Evolutionary conservation across 2,797 vertebrate genomes (phyloP), one percentile per base, ranked within the genome.

Genomic region (Myotis pilosus): DNA sequence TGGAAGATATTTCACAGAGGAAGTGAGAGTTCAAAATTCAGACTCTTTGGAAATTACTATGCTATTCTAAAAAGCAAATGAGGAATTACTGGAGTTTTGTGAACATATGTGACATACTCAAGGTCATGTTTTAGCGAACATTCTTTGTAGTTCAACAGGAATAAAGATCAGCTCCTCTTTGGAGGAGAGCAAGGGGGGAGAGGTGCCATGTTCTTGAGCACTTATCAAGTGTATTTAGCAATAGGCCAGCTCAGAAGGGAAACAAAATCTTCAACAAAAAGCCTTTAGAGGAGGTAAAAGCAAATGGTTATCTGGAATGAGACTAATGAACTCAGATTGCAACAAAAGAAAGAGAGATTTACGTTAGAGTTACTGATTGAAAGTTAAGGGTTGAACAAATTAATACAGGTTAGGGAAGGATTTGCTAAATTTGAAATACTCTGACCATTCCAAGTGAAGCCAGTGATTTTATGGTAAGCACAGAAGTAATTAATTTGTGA

Each of bases 211-310:
- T 96, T 94, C 85, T 89, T 75, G 44, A 87, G 51, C 47, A 85
- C 57, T 91, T 94, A 55, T 95, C 94, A 92, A 95, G 74, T 90
- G 33, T 92, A 87, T 95, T 96, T 95, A 95, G 78, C 88, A 93
- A 95, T 91, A 96, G 87, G 74, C 72, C 92, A 93, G 57, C 62
- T 92, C 92, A 95, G 76, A 92, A 89, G 47, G 64, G 84, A 95
- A 85, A 53, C 75, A 92, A 94, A 41, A 95, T 79, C 72, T 96
- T 88, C 82, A 92, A 94, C 89, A 95, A 95, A 97, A 95, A 51
- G 28, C 57, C 41, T 9, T 95, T 83, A 93, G 62, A 83, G 33
- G 28, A 30, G 47, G 69, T 76, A 16, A 95, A 22, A 88, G 25
- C 28, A 88, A 94, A 88, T 62, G 36, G 78, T 88, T 92, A 87